Conservation (phyloP, 92 coral and sea anemone genomes). For the Meandrina meandrites region DNA sequence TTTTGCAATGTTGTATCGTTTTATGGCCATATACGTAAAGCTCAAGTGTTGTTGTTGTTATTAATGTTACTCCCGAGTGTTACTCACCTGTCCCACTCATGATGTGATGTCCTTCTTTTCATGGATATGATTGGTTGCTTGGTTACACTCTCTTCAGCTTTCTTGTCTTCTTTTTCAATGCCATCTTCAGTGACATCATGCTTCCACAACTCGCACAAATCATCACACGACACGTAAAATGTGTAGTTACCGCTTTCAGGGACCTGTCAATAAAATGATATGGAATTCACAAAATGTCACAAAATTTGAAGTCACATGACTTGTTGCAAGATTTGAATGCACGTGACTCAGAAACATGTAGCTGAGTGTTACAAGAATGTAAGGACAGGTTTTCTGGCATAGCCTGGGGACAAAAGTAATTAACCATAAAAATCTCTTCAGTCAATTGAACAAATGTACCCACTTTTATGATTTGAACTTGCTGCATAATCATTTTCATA, state of each 20-base stretch:
- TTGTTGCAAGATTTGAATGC: not conserved
- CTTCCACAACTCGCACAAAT: constrained; percentile 36
- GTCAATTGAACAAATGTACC: no score
- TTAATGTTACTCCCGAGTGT: no score
- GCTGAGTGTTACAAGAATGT: no score
- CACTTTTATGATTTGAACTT: no score
- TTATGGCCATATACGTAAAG: no score
- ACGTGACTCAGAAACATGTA: not conserved
- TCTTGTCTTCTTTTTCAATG: constrained; percentile 4
- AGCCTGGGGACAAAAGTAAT: no score
- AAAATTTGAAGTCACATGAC: not conserved
- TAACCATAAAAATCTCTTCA: no score
- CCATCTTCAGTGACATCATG: constrained; percentile 28
- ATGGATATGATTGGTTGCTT: constrained; percentile 23
- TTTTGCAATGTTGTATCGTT: no score
- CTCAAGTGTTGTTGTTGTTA: no score
- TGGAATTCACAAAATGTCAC: not conserved
- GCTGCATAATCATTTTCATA: no score
- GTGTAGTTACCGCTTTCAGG: constrained; percentile 40
- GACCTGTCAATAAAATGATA: constrained; percentile 6
- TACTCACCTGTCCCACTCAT: constrained; percentile 29
- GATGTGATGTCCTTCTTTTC: not conserved
- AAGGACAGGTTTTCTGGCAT: not conserved
- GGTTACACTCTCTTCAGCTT: not conserved
- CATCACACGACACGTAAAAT: constrained; percentile 39